Evolutionary conservation across 2,888 invertebrate species (phyloP).

Genomic region (Diarsia brunnea): DNA sequence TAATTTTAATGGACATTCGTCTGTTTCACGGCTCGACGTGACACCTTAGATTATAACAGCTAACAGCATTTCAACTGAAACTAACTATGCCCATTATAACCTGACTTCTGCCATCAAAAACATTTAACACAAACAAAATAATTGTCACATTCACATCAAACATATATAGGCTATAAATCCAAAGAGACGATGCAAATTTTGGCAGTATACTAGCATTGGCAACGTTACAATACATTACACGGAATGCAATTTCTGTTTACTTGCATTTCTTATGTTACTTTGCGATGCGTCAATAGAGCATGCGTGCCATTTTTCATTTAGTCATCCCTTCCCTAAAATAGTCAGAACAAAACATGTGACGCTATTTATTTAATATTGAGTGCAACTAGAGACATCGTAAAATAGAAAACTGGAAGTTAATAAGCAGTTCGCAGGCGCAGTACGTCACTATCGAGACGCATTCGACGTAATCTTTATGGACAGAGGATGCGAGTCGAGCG

Average conservation of each 20-base stretch:
- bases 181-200: constrained; percentile 75
- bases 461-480: constrained; percentile 69
- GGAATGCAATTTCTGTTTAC: constrained; percentile 82
- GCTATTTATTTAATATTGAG: constrained; percentile 30
- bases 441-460: constrained; percentile 53
- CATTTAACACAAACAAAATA: constrained; percentile 61
- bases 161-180: constrained; percentile 74
- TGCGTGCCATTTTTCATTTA: constrained; percentile 64
- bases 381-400: constrained; percentile 56
- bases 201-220: constrained; percentile 82
- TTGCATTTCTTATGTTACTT: constrained; percentile 76
- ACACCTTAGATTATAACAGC: constrained; percentile 73
- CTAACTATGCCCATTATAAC: constrained; percentile 70
- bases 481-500: constrained; percentile 57
- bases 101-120: constrained; percentile 67
- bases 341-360: constrained; percentile 43
- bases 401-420: constrained; percentile 68
- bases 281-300: constrained; percentile 68
- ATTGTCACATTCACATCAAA: constrained; percentile 75
- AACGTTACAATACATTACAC: constrained; percentile 74
- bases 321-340: constrained; percentile 55
- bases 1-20: constrained; percentile 76
- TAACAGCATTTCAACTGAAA: constrained; percentile 70
- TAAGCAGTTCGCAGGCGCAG: constrained; percentile 57
- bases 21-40: constrained; percentile 70